phyloP scores from a whole-genome alignment of 2,113 vertebrate species.

The Crotalus tigris region DNA sequence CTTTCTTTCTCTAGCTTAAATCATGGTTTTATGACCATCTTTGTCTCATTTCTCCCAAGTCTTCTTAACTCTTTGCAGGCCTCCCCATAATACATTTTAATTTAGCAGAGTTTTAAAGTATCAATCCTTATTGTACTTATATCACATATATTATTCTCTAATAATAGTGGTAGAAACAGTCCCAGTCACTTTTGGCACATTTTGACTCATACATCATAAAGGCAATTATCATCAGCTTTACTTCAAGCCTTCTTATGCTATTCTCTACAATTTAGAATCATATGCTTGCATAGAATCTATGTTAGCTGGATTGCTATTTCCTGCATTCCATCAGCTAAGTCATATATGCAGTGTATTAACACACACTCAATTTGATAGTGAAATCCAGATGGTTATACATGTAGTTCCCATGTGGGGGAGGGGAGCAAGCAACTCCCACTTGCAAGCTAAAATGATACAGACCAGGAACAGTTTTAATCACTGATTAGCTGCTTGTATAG shows the following conservation, averaged over 20 bases:
- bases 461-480: not conserved
- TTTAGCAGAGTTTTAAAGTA: not conserved
- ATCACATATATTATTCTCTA: not conserved
- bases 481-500: not conserved
- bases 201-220: not conserved
- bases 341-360: not conserved
- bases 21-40: not conserved
- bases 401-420: not conserved
- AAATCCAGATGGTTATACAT: not conserved
- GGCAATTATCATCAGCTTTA: not conserved
- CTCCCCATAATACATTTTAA: not conserved
- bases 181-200: not conserved
- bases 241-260: not conserved
- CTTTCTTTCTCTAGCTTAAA: not conserved
- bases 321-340: not conserved
- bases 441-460: not conserved
- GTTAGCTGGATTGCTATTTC: not conserved
- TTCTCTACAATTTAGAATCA: not conserved
- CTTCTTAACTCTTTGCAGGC: not conserved
- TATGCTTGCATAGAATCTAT: not conserved
- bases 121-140: not conserved
- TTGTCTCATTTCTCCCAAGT: not conserved
- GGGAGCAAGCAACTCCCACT: not conserved
- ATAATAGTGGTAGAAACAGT: not conserved
- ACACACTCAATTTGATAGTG: not conserved